These are phyloP conservation scores for Pyralis farinalis DNA, from an alignment of 2,888 invertebrate genomes.

Conservation along the genomic window DNA sequence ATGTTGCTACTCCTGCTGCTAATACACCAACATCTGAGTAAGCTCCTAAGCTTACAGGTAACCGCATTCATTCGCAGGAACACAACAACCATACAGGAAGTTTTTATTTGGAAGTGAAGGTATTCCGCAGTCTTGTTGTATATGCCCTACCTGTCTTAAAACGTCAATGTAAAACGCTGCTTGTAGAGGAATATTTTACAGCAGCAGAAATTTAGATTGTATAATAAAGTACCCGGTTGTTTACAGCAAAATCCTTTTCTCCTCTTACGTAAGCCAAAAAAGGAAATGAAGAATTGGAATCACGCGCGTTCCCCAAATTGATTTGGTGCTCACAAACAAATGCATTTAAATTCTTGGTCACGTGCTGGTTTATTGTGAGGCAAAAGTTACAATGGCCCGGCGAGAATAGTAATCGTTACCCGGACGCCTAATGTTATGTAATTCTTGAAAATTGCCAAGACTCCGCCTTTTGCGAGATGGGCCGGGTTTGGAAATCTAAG, in stretches of 20 bases:
- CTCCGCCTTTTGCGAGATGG: slow-evolving; percentile 12
- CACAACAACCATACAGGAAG: no score
- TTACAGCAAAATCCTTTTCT: not conserved
- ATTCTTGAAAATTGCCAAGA: slow-evolving; percentile 47
- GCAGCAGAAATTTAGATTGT: no score
- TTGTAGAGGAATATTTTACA: no score
- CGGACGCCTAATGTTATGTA: slow-evolving; percentile 46
- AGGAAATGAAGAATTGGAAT: slow-evolving; percentile 50
- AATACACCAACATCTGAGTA: no score
- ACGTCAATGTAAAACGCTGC: no score
- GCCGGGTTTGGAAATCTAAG: no score
- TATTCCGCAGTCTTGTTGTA: no score
- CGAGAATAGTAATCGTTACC: slow-evolving; percentile 49
- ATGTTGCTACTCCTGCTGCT: no score
- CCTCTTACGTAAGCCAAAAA: slow-evolving; percentile 15
- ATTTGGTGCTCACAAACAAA: slow-evolving; percentile 58
- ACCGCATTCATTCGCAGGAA: no score
- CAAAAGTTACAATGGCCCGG: slow-evolving; percentile 61
- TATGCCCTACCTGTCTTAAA: no score
- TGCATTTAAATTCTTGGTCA: slow-evolving; percentile 63
- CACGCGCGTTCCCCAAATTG: slow-evolving; percentile 59
- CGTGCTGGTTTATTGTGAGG: slow-evolving; percentile 68
- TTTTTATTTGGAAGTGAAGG: no score
- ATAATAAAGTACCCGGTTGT: not conserved
- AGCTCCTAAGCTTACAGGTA: no score